Percentiles rank a stretch among this genome's conserved stretches.
Evolutionary conservation across 2,888 invertebrate species (phyloP).

Genomic region (Chymomyza procnemis): DNA sequence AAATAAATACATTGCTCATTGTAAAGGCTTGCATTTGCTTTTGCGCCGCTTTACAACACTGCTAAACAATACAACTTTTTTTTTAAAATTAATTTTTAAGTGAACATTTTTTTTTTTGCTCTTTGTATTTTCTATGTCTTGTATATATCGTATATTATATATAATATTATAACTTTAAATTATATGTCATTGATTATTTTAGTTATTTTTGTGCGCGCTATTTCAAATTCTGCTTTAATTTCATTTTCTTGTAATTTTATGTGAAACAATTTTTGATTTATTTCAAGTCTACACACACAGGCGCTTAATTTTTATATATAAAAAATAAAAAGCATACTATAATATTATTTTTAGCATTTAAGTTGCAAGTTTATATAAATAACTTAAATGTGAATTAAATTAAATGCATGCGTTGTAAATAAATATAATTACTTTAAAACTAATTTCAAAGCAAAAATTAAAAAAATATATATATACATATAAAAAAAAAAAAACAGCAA

Average conservation of each 20-base stretch:
- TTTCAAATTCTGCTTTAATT: background rate
- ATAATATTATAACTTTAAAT: background rate
- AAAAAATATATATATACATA: too few relatives aligned
- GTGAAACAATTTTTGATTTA: background rate
- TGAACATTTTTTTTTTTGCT: slow-evolving; percentile 1
- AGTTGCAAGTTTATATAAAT: background rate
- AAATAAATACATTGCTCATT: too few relatives aligned
- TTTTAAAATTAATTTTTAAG: background rate
- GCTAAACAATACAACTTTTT: background rate
- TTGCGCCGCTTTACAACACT: background rate
- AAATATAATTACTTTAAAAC: background rate
- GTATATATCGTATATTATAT: background rate
- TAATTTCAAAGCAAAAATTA: background rate
- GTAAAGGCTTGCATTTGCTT: too few relatives aligned
- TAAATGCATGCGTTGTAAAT: background rate
- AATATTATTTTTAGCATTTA: background rate
- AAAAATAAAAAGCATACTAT: background rate
- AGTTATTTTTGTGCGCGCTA: background rate
- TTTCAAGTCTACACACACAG: background rate
- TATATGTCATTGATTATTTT: background rate
- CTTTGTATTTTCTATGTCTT: slow-evolving; percentile 26
- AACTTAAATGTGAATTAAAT: too few relatives aligned
- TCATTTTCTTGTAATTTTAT: background rate
- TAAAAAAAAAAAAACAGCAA: background rate
- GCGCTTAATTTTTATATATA: background rate